Evolutionary conservation across 2,888 invertebrate genomes (phyloP), one percentile per base, ranked within the genome.

Genomic region (Leistus spinibarbis): DNA sequence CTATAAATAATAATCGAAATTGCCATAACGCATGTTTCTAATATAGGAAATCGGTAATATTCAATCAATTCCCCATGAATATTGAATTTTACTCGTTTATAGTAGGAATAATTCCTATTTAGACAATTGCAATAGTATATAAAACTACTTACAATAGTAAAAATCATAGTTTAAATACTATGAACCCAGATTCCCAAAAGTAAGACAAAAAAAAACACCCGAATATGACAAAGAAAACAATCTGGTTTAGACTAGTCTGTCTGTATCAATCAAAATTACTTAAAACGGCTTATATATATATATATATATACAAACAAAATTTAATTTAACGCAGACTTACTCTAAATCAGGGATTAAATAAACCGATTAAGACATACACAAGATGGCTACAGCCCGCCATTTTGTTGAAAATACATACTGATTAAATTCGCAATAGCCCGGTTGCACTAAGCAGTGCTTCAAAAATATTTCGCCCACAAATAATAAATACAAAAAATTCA

Each of bases 401-500:
- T 40, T 62, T 53, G 74, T 75, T 76, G 60, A 60, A 82, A 65
- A 54, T 77, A 82, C 81, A 81, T 79, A 79, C 79, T 40, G 40
- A 80, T 81, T 80, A 40, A 73, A 73, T 67, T 73, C 40, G 23
- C 84, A 84, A 86, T 86, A 86, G 86, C 86, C 86, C 86, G 85
- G 86, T 86, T 86, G 86, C 86, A 85, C 85, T 70, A 80, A 85
- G 10, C 0, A 23, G 85, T 86, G 85, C 86, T 86, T 83, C 86
- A 86, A 79, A 83, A 82, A 78, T 80, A 85, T 84, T 73, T 85
- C 83, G 85, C 85, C 85, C 85, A 82, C 81, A 76, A 71, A 77
- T 78, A 77, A 79, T 78, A 79, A 73, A 79, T 74, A 77, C 54
- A 80, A 79, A 81, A 80, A 80, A 78, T 76, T 77, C 80, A 82